A percentile compares a stretch with the other conserved stretches of the same genome.
These are phyloP conservation scores for Alfaro cultratus DNA, from an alignment of 2,797 vertebrate species.

Conservation along the genomic window DNA sequence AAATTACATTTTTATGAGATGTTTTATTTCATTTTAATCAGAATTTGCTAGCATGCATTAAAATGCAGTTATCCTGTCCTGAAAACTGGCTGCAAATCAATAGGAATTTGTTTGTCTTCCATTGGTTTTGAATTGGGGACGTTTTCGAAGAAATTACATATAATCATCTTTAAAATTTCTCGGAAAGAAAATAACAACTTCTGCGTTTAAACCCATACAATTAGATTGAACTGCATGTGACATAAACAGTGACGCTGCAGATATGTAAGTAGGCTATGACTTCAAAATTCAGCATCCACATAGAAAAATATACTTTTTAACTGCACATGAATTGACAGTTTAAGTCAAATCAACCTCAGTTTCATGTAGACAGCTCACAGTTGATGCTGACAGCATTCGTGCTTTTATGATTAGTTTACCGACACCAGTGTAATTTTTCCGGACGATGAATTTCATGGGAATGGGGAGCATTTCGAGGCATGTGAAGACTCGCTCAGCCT, in stretches of 20 bases:
- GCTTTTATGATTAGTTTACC: constrained; percentile 4
- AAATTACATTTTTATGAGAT: background rate
- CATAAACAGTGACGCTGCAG: background rate
- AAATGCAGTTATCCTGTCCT: background rate
- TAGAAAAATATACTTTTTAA: background rate
- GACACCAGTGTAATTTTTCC: background rate
- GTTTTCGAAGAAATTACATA: background rate
- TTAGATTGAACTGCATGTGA: background rate
- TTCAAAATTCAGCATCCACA: background rate
- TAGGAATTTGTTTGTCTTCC: background rate
- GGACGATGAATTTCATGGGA: constrained; percentile 1
- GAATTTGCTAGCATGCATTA: background rate
- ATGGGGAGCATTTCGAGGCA: constrained; percentile 21
- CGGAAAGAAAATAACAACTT: background rate
- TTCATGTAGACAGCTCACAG: background rate
- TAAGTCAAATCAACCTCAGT: background rate
- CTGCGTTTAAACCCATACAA: background rate
- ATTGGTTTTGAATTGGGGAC: background rate
- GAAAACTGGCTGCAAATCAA: background rate
- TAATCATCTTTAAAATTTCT: background rate
- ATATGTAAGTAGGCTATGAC: background rate
- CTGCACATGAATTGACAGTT: background rate
- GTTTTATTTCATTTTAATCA: background rate
- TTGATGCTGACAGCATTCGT: background rate
- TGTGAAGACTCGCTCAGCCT: constrained; percentile 19